A percentile compares a stretch with the other conserved stretches of the same genome.
Conservation (phyloP, 2,113 vertebrate genomes). For the Saimiri boliviensis region DNA sequence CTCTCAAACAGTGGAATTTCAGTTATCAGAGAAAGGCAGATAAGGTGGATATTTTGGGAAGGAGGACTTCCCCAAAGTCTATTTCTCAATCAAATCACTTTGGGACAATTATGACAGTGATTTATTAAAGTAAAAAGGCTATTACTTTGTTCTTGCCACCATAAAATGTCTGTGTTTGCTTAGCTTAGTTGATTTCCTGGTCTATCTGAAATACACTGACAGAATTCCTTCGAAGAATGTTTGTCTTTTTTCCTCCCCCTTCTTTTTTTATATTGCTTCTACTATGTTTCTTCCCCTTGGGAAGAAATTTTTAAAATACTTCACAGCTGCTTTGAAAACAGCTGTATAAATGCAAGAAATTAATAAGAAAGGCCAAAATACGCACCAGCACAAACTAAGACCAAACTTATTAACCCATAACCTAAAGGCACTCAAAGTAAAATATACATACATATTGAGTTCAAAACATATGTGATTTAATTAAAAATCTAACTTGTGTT, state of each 20-base stretch:
- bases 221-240: conserved; percentile 43
- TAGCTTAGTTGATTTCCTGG: conserved; percentile 67
- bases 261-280: conserved; percentile 30
- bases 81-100: conserved; percentile 52
- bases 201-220: conserved; percentile 40
- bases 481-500: conserved; percentile 56
- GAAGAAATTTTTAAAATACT: conserved; percentile 73
- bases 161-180: conserved; percentile 65
- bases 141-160: conserved; percentile 54
- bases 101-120: conserved; percentile 66
- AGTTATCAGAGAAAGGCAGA: conserved; percentile 68
- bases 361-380: conserved; percentile 75
- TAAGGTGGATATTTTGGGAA: conserved; percentile 76
- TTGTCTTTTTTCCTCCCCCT: not conserved
- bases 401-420: conserved; percentile 75
- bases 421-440: conserved; percentile 74
- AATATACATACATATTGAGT: conserved; percentile 73
- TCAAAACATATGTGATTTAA: conserved; percentile 67
- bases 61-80: conserved; percentile 70
- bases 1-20: conserved; percentile 68
- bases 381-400: conserved; percentile 72
- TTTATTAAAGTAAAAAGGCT: conserved; percentile 60
- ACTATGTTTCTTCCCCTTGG: conserved; percentile 65
- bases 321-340: conserved; percentile 78
- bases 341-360: conserved; percentile 81